A percentile compares a stretch with the other conserved stretches of the same genome.
Conservation (phyloP, 2,797 vertebrate genomes). For the Sebastes hubbsi region DNA sequence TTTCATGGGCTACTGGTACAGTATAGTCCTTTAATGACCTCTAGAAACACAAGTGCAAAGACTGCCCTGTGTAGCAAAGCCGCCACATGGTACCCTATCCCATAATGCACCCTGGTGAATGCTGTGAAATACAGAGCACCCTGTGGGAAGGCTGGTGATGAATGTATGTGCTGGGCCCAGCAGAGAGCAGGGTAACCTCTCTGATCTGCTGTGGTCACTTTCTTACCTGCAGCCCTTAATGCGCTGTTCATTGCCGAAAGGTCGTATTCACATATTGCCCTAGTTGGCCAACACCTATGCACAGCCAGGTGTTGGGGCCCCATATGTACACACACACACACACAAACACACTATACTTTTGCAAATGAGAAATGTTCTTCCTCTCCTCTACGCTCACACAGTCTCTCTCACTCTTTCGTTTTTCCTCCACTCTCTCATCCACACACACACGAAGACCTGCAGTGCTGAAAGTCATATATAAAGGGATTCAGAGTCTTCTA, state of each 20-base stretch:
- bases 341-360: neutral
- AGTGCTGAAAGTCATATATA: slow-evolving; percentile 46
- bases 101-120: slow-evolving; percentile 48
- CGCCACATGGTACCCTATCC: slow-evolving; percentile 37
- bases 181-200: slow-evolving; percentile 63
- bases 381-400: neutral
- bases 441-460: slow-evolving; percentile 29
- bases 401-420: neutral
- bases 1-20: neutral
- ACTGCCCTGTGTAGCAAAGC: slow-evolving; percentile 32
- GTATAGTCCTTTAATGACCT: slow-evolving; percentile 18
- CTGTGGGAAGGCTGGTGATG: slow-evolving; percentile 68
- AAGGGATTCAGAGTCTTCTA: slow-evolving; percentile 16
- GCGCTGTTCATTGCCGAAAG: slow-evolving; percentile 45
- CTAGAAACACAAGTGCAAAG: slow-evolving; percentile 33
- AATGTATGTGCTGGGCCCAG: slow-evolving; percentile 59
- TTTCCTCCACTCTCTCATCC: neutral
- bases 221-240: slow-evolving; percentile 52
- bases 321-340: neutral
- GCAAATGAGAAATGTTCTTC: neutral
- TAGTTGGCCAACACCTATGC: slow-evolving; percentile 31
- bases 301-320: slow-evolving; percentile 18
- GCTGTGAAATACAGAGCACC: slow-evolving; percentile 47
- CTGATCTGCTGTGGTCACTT: slow-evolving; percentile 50
- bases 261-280: slow-evolving; percentile 47